These are phyloP conservation scores for Sternotherus odoratus DNA, from an alignment of 2,797 vertebrate species.

Conservation along the genomic window DNA sequence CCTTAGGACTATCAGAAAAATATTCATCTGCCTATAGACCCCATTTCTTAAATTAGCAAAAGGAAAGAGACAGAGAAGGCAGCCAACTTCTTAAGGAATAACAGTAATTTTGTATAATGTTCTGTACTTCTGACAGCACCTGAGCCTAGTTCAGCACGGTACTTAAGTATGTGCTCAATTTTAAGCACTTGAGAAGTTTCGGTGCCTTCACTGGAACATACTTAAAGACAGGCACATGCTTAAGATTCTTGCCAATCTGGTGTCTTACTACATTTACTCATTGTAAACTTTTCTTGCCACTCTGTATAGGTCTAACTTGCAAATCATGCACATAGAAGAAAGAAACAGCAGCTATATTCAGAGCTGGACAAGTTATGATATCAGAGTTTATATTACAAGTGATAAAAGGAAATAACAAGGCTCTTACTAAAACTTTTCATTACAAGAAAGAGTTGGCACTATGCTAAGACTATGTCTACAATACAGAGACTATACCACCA, in stretches of 20 bases:
- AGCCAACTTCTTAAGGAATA: background rate
- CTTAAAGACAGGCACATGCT: background rate
- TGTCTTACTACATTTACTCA: background rate
- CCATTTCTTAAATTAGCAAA: background rate
- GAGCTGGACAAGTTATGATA: fast-evolving
- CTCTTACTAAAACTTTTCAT: background rate
- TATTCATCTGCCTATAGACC: background rate
- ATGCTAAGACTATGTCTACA: background rate
- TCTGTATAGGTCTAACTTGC: background rate
- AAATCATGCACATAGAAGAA: background rate
- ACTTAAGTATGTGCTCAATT: background rate
- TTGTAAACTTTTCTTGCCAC: background rate
- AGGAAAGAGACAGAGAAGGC: background rate
- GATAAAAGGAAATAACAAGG: background rate
- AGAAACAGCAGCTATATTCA: fast-evolving
- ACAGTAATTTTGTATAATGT: background rate
- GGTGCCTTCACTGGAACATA: background rate
- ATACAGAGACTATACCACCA: background rate
- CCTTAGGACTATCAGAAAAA: background rate
- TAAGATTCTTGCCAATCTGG: background rate
- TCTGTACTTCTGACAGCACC: background rate
- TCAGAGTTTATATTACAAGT: background rate
- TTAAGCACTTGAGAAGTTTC: background rate
- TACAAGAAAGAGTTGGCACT: background rate
- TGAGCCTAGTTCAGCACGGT: background rate